Conservation (phyloP, 2,113 vertebrate species). For the Thryonomys swinderianus region DNA sequence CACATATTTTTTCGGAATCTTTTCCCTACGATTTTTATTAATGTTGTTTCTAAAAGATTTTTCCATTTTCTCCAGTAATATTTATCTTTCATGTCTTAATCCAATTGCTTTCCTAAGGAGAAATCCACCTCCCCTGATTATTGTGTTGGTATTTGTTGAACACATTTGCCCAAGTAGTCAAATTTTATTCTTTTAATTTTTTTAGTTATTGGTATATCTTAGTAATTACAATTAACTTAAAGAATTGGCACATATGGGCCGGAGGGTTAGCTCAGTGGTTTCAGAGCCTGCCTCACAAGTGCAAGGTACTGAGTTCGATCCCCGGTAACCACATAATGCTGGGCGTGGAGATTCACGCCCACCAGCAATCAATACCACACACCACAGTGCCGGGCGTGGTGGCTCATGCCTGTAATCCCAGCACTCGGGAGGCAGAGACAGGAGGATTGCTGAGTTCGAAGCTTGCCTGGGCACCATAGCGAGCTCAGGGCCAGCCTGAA, state of each 20-base stretch:
- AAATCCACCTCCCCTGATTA: neutral
- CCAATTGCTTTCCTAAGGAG: slow-evolving; percentile 5
- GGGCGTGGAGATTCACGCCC: no score
- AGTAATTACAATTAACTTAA: neutral
- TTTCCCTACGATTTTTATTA: slow-evolving; percentile 6
- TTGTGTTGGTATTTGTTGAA: neutral
- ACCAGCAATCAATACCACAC: no score
- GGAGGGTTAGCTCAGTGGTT: no score
- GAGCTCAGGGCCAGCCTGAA: no score
- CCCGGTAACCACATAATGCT: no score
- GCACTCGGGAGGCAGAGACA: no score
- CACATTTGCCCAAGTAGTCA: neutral
- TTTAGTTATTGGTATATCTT: neutral
- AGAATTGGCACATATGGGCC: neutral
- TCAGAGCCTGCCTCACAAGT: no score
- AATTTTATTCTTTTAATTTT: neutral
- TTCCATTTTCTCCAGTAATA: neutral
- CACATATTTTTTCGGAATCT: slow-evolving; percentile 11
- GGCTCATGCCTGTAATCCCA: no score
- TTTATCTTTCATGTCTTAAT: slow-evolving; percentile 4
- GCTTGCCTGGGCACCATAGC: no score
- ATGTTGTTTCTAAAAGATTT: neutral
- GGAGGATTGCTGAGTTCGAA: no score
- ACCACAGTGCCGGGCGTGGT: no score
- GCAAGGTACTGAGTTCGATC: no score